Evolutionary conservation across 2,797 vertebrate species (phyloP), one percentile per base, ranked within the genome.

Genomic region (Tolypeutes matacus): DNA sequence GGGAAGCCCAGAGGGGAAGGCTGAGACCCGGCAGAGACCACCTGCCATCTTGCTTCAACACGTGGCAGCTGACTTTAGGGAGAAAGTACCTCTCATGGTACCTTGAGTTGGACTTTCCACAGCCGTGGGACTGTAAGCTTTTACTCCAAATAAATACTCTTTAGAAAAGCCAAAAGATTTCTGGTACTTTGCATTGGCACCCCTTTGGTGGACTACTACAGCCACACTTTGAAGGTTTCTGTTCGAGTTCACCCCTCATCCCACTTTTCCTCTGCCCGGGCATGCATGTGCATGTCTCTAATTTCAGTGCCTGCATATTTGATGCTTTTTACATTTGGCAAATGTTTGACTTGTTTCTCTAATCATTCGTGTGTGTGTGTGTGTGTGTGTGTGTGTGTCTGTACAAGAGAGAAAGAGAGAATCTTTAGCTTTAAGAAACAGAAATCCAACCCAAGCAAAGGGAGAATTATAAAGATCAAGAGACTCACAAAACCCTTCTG

Each of bases 371-470:
- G 75, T 7, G 42, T 17, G 7, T 53, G 56, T 62, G 25, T 9
- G 10, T 56, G 5, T 58, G 75, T 7, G 42, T 17, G 7, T 53
- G 56, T 8, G 5, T 58, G 75, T 7, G 42, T 17, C 4, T 53
- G 56, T 42, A 27, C 49, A 69, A 58, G 56, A 56, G 20, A 7
- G 20, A 56, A 20, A 56, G 18, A 56, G 18, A 56, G 84, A 93
- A 80, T 46, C 58, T 60, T 7, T 65, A 60, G 23, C 39, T 62
- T 89, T 56, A 82, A 87, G 83, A 91, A 96, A 90, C 10, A 86
- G 42, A 96, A 93, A 96, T 80, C 34, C 23, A 83, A 83, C 5
- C 88, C n/a, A 15, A 83, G 51, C 36, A 78, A 86, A 21, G 0
- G n/a, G 58, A 53, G 69, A 14, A 49, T n/a, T 17, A 49, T 20